A percentile compares a stretch with the other conserved stretches of the same genome.
Conservation (phyloP, 2,113 vertebrate genomes). For the Epinephelus lanceolatus region DNA sequence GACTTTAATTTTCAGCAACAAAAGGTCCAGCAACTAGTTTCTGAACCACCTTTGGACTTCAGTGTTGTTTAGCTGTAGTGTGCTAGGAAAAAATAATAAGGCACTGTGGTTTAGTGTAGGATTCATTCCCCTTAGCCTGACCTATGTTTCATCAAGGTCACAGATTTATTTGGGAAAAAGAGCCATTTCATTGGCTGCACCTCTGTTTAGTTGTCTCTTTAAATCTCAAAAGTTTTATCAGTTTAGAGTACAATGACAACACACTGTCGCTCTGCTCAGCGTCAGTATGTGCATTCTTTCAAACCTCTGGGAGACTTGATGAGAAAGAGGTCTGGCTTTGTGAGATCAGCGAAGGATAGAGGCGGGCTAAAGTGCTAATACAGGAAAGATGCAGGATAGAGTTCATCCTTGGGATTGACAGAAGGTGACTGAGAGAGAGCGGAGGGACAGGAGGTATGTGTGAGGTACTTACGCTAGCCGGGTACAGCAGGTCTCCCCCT, state of each 20-base stretch:
- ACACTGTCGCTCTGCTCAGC: not conserved
- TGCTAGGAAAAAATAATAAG: not conserved
- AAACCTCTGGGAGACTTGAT: conserved; percentile 18
- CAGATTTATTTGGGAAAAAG: not conserved
- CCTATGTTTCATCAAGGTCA: conserved; percentile 8
- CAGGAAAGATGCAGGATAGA: not conserved
- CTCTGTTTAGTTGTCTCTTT: not conserved
- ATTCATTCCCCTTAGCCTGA: not conserved
- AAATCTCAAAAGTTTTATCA: conserved; percentile 10
- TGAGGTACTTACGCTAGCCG: conserved; percentile 93
- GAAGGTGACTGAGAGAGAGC: conserved; percentile 31
- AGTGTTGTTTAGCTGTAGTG: not conserved
- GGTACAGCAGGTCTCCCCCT: conserved; percentile 96
- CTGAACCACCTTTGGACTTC: not conserved
- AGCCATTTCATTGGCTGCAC: not conserved
- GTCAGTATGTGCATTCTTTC: not conserved
- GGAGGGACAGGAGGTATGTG: conserved; percentile 10
- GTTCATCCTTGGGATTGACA: conserved; percentile 34
- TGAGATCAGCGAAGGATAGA: conserved; percentile 38
- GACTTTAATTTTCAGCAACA: not conserved
- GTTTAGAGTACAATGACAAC: conserved; percentile 3
- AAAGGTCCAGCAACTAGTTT: not conserved
- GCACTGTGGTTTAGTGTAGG: not conserved
- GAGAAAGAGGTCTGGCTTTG: conserved; percentile 26
- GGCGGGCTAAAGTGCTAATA: conserved; percentile 10